Evolutionary conservation across 2,888 invertebrate genomes (phyloP).

Genomic region (Ichneumoninae sp.): DNA sequence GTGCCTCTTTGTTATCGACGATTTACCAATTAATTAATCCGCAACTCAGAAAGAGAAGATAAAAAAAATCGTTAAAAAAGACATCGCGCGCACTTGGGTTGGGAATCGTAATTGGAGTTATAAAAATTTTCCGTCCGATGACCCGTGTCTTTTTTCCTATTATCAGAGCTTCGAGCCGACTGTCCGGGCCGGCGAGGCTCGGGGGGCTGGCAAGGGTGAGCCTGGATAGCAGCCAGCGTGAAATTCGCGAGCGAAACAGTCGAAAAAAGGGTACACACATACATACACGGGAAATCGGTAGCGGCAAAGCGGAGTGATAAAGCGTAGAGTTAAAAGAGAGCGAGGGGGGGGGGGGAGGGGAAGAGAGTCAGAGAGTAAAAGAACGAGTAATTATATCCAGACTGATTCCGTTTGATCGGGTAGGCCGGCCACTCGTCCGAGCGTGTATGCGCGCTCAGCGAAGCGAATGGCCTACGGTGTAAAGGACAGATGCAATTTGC

Average conservation of each 20-base stretch:
- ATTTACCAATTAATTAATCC: background rate
- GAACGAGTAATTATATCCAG: slow-evolving; percentile 67
- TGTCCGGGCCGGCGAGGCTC: slow-evolving; percentile 4
- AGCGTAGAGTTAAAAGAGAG: slow-evolving; percentile 46
- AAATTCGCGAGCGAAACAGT: slow-evolving; percentile 36
- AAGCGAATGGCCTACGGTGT: slow-evolving; percentile 70
- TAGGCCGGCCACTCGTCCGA: slow-evolving; percentile 57
- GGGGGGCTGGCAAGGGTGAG: background rate
- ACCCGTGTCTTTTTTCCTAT: background rate
- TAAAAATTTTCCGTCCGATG: slow-evolving; percentile 8
- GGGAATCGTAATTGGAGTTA: background rate
- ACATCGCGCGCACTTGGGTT: background rate
- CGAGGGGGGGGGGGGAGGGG: background rate
- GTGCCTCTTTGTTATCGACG: background rate
- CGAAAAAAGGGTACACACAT: slow-evolving; percentile 15
- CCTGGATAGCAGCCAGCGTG: background rate
- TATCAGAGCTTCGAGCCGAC: slow-evolving; percentile 12
- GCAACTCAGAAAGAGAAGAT: background rate
- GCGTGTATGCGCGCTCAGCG: slow-evolving; percentile 49
- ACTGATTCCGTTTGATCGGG: slow-evolving; percentile 68
- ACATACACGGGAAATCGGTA: slow-evolving; percentile 15
- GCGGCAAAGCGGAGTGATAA: slow-evolving; percentile 37
- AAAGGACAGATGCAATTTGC: slow-evolving; percentile 83
- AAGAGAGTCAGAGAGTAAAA: slow-evolving; percentile 48
- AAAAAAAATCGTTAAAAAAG: background rate